These are phyloP conservation scores for Orthonychiurus folsomi DNA, from an alignment of 2,888 invertebrate genomes.

Conservation along the genomic window DNA sequence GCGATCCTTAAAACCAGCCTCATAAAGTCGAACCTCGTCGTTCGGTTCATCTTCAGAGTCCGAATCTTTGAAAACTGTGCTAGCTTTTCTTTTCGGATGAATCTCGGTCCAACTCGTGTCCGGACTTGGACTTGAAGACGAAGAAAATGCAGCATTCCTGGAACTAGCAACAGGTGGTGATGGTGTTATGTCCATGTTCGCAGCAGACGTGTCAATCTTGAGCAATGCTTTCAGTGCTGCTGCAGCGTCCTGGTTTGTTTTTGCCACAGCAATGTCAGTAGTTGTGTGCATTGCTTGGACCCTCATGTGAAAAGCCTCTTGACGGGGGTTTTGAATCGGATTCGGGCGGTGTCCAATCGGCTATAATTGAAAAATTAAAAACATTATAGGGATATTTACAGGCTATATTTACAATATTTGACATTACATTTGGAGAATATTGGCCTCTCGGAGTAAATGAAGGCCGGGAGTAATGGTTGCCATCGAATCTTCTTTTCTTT, in stretches of 20 bases:
- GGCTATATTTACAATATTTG: too few relatives aligned
- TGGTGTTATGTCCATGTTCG: not conserved
- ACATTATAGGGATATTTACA: not conserved
- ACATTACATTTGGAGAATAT: constrained; percentile 68
- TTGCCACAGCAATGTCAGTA: constrained; percentile 18
- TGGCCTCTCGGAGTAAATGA: constrained; percentile 65
- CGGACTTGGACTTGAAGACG: constrained; percentile 18
- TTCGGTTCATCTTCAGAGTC: constrained; percentile 67
- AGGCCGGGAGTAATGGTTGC: constrained; percentile 48
- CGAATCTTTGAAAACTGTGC: constrained; percentile 42
- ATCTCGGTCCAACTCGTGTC: constrained; percentile 36
- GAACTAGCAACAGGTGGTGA: not conserved
- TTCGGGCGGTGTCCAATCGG: constrained; percentile 50
- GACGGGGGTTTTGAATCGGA: constrained; percentile 59
- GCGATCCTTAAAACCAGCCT: constrained; percentile 94
- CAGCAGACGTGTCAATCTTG: constrained; percentile 16
- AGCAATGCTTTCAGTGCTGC: constrained; percentile 50
- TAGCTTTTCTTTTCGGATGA: constrained; percentile 45
- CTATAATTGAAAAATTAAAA: constrained; percentile 43
- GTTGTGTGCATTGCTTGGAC: constrained; percentile 44
- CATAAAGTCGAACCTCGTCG: constrained; percentile 87
- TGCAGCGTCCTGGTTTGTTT: constrained; percentile 43
- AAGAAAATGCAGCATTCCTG: constrained; percentile 12
- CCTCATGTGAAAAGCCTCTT: constrained; percentile 66
- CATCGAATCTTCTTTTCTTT: constrained; percentile 53